Percentiles rank a stretch among this genome's conserved stretches.
Evolutionary conservation across 2,888 invertebrate genomes (phyloP).

Genomic region (Erebia epiphron): DNA sequence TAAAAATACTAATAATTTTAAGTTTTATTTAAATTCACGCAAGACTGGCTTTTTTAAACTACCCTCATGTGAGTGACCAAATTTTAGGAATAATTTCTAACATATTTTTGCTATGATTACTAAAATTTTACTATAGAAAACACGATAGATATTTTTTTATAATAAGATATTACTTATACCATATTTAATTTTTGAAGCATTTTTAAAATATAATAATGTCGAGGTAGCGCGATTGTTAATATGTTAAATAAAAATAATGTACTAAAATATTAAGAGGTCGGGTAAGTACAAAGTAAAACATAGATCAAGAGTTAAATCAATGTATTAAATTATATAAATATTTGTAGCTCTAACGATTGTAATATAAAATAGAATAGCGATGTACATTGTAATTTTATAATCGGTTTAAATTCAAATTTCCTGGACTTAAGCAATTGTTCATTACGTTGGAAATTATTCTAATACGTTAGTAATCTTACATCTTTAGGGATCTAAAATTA

Average conservation of each 20-base stretch:
- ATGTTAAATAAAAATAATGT: slow-evolving; percentile 57
- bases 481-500: slow-evolving; percentile 31
- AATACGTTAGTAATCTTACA: slow-evolving; percentile 47
- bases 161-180: slow-evolving; percentile 34
- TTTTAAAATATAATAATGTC: slow-evolving; percentile 66
- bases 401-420: slow-evolving; percentile 22
- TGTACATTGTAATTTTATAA: slow-evolving; percentile 60
- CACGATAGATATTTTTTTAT: slow-evolving; percentile 30
- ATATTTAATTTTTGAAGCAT: slow-evolving; percentile 70
- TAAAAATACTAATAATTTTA: slow-evolving; percentile 73
- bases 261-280: slow-evolving; percentile 59
- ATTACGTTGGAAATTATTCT: slow-evolving; percentile 28
- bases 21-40: slow-evolving; percentile 72
- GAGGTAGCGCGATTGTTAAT: slow-evolving; percentile 58
- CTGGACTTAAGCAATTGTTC: slow-evolving; percentile 51
- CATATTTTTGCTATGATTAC: slow-evolving; percentile 2
- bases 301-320: slow-evolving; percentile 51
- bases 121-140: slow-evolving; percentile 8
- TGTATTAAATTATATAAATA: slow-evolving; percentile 54
- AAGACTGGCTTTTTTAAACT: slow-evolving; percentile 47
- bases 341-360: slow-evolving; percentile 45
- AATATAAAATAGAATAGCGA: slow-evolving; percentile 67
- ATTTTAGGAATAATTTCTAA: slow-evolving; percentile 15
- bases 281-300: slow-evolving; percentile 68
- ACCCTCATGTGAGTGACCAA: background rate